Conservation (phyloP, 1,140 invertebrate species). For the Octopus sinensis region DNA sequence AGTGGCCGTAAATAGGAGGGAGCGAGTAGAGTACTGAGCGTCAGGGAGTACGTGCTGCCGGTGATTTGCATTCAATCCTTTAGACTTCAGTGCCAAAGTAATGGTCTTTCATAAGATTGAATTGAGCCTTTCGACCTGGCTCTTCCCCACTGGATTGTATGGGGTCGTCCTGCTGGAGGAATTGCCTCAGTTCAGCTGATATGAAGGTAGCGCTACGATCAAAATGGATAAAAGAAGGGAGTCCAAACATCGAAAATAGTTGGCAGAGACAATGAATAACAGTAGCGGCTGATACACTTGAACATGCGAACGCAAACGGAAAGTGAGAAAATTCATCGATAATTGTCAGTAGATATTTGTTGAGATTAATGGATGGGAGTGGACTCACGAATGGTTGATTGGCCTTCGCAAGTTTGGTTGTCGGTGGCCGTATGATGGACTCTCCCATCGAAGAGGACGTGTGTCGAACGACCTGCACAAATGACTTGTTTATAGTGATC, state of each 20-base stretch:
- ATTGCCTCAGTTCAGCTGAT: conserved; percentile 25
- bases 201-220: not conserved
- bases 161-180: conserved; percentile 3
- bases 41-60: not conserved
- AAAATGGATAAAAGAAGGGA: not conserved
- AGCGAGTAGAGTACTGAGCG: not conserved
- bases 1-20: not conserved
- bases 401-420: conserved; percentile 33
- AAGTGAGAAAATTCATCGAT: conserved; percentile 49
- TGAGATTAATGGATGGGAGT: conserved; percentile 32
- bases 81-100: not conserved
- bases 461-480: no score
- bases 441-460: no score
- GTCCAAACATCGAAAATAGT: not conserved
- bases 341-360: conserved; percentile 39
- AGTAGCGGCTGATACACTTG: conserved; percentile 28
- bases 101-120: not conserved
- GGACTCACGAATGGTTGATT: conserved; percentile 39
- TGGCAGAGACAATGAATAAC: conserved; percentile 37
- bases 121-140: not conserved
- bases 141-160: not conserved
- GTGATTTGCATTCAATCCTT: not conserved
- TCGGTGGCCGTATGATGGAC: not conserved
- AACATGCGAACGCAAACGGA: conserved; percentile 41
- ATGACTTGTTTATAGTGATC: no score